A percentile compares a stretch with the other conserved stretches of the same genome.
These are phyloP conservation scores for Liparis tanakae DNA, from an alignment of 2,797 vertebrate species.

Conservation along the genomic window DNA sequence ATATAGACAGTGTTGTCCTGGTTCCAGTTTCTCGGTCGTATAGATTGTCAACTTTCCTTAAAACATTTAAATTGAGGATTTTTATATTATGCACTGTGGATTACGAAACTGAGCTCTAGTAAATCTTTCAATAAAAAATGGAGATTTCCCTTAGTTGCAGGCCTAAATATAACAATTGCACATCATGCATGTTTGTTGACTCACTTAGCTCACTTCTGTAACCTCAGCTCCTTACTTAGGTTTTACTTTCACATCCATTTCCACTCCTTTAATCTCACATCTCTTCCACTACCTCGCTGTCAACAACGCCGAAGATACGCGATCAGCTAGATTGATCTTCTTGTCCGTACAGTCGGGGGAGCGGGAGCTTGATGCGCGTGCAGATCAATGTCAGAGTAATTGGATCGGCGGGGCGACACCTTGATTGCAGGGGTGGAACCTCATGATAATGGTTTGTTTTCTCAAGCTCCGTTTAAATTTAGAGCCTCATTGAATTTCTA, in stretches of 20 bases:
- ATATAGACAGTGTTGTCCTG: no score
- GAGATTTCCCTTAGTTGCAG: neutral
- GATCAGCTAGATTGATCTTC: conserved; percentile 75
- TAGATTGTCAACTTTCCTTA: neutral
- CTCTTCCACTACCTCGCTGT: conserved; percentile 48
- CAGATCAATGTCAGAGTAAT: conserved; percentile 75
- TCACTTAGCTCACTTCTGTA: conserved; percentile 40
- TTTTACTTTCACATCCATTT: conserved; percentile 35
- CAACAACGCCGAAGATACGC: conserved; percentile 54
- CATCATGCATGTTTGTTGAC: neutral
- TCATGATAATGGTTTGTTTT: conserved; percentile 17
- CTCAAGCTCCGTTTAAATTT: conserved; percentile 1
- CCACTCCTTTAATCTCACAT: conserved; percentile 57
- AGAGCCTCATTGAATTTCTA: neutral
- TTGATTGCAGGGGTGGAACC: conserved; percentile 58
- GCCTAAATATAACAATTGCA: neutral
- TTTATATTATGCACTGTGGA: neutral
- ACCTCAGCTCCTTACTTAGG: conserved; percentile 9
- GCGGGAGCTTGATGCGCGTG: conserved; percentile 40
- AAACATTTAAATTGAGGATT: neutral
- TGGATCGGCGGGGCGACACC: conserved; percentile 51
- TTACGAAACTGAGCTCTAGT: neutral
- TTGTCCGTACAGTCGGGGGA: conserved; percentile 55
- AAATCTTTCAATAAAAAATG: neutral
- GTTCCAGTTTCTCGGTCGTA: neutral